These are phyloP conservation scores for Phyllotreta striolata DNA, from an alignment of 2,888 invertebrate genomes.

Conservation along the genomic window DNA sequence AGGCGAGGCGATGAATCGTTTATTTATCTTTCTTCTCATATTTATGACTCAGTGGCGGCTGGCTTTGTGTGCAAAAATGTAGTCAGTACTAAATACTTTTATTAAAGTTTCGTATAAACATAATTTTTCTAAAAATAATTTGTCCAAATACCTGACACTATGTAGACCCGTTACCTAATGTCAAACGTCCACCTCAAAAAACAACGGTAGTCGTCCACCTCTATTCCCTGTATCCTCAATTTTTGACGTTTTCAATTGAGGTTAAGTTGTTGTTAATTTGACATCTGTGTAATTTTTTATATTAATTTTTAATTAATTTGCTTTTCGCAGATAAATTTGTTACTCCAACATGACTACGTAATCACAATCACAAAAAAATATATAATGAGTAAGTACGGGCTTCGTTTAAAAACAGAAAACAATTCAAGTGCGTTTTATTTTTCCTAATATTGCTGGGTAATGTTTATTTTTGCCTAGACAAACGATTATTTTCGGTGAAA, in stretches of 20 bases:
- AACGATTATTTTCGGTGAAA: not conserved
- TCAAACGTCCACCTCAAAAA: too few relatives aligned
- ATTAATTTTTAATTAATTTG: conserved; percentile 24
- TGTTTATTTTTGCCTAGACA: conserved; percentile 10
- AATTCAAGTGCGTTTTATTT: not conserved
- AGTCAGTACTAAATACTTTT: too few relatives aligned
- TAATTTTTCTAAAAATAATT: too few relatives aligned
- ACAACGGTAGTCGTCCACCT: not conserved
- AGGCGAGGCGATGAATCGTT: too few relatives aligned
- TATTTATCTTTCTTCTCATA: too few relatives aligned
- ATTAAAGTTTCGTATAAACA: too few relatives aligned
- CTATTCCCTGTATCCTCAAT: not conserved
- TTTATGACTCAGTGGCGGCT: too few relatives aligned
- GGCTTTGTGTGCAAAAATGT: too few relatives aligned
- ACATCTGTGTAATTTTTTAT: conserved; percentile 33
- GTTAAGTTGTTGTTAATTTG: conserved; percentile 35
- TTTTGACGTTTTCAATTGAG: conserved; percentile 13
- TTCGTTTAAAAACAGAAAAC: not conserved
- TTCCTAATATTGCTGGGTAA: not conserved
- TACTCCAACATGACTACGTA: conserved; percentile 21
- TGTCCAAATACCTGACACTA: too few relatives aligned
- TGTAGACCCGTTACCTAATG: too few relatives aligned
- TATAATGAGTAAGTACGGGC: not conserved
- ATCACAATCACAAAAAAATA: conserved; percentile 1
- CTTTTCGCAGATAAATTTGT: conserved; percentile 15